Base-by-base conservation (phyloP, 2,113 vertebrate species). In the Chionomys nivalis region DNA sequence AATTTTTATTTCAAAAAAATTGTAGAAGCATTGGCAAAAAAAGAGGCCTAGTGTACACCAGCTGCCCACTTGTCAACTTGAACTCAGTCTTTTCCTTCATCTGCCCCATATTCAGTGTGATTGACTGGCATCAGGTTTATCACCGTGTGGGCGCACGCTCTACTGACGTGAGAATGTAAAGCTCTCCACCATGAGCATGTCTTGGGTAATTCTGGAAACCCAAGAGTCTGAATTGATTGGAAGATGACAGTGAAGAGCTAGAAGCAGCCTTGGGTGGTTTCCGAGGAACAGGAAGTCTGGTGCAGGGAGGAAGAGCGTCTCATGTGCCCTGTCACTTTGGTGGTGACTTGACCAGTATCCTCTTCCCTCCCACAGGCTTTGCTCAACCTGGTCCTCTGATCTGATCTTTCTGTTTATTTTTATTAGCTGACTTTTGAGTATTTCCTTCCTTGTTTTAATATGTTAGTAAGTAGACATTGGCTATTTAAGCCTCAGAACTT, bases 401-500 rank as follows among this genome's bases (percentile, higher is more conserved):
- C n/a, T 83, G n/a, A 33, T 49, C 44, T 96, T 55, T 33, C n/a
- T 93, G 1, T 0, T 96, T 90, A 23, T 47, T 68, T 95, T 87
- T 21, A 33, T 96, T 95, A 90, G 93, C 55, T 24, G 79, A 36
- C 8, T 95, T 92, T 97, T 77, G 73, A 90, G 91, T 42, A 1
- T 97, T 89, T 97, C 87, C 76, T 61, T 8, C 76, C 77, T 94
- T 33, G 0, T 96, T 98, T 97, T 97, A 96, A 90, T 75, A 3
- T 93, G 33, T 0, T 93, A 79, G 77, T 91, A 49, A 97, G 83
- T 93, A 76, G 96, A 96, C 98, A 96, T 95, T 97, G 97, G 92
- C 96, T 94, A 7, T 90, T 95, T 91, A 97, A 97, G 96, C 73
- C 94, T 91, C 93, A 97, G 96, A 96, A 90, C 39, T 0, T 97